Evolutionary conservation across 2,797 vertebrate genomes (phyloP), one percentile per base, ranked within the genome.

Genomic region (Aplochiton taeniatus): DNA sequence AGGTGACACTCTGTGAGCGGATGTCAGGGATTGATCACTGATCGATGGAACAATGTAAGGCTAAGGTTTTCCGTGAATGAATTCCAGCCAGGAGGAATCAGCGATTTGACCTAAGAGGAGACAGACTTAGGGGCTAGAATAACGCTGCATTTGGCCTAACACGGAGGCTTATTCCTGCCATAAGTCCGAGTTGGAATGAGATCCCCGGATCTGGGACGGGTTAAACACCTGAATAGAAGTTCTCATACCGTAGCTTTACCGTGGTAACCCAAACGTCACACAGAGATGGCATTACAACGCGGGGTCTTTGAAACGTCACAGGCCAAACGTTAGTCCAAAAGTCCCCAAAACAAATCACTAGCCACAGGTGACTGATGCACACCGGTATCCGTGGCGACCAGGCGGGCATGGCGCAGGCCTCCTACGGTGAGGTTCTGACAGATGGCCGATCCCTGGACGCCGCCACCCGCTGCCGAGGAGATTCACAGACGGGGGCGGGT

Each of bases 361-460:
- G 51, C 43, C 16, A 78, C 69, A 76, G 70, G 64, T 82, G 75
- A 46, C 7, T 70, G 42, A 14, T 44, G 19, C 75, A 65, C 68
- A 70, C 65, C 72, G 60, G 83, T 84, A 68, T 76, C 79, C 67
- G 77, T 71, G 76, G 77, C 1, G 55, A 50, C 66, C 70, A 70
- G 45, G 69, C 70, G 11, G 18, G 20, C n/a, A 12, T 65, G 65
- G 74, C 58, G 47, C 58, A 45, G 72, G 73, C 61, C 68, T 76
- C 73, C 49, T 69, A 74, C 74, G 72, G 75, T 53, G 72, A 72
- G 56, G 78, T 73, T 58, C 70, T 67, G 75, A 78, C 89, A 89
- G 88, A 88, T 89, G 87, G 86, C 69, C 49, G 72, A 70, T 77
- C 75, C 65, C 72, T 46, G 13, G 77, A 84, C 86, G 83, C 76